Conservation (phyloP, 2,797 vertebrate genomes). For the Anas bahamensis region DNA sequence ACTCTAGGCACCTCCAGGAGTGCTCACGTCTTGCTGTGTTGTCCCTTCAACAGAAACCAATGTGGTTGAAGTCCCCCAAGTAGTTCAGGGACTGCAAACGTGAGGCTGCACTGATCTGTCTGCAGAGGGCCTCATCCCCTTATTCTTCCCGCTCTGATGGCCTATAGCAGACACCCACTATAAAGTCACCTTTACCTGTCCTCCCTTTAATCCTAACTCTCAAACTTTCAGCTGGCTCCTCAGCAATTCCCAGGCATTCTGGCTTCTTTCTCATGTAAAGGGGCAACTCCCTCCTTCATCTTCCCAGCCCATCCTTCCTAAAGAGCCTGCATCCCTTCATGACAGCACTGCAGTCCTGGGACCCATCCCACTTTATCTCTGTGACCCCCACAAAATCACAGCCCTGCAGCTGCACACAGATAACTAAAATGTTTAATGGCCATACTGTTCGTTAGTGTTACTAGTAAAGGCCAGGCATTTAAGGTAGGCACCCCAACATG, state of each 20-base stretch:
- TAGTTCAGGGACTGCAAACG: background rate
- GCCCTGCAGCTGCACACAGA: background rate
- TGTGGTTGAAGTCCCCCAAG: background rate
- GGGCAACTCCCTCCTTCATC: background rate
- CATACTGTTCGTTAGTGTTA: background rate
- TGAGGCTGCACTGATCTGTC: background rate
- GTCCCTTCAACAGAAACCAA: background rate
- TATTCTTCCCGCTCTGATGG: background rate
- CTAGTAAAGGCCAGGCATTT: background rate
- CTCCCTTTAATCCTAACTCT: background rate
- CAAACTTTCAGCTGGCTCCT: background rate
- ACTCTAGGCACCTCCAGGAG: background rate
- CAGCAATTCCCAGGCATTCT: background rate
- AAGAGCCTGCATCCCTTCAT: no score
- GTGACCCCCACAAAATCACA: background rate
- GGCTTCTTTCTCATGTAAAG: background rate
- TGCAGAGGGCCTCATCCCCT: background rate
- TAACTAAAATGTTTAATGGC: background rate
- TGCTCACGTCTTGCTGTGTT: background rate
- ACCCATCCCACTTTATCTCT: background rate
- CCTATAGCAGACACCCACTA: background rate
- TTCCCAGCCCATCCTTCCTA: background rate
- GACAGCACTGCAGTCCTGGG: background rate
- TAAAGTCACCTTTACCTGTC: no score
- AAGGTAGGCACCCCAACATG: background rate